phyloP scores from a whole-genome alignment of 1,140 invertebrate species.

The Myzus persicae region DNA sequence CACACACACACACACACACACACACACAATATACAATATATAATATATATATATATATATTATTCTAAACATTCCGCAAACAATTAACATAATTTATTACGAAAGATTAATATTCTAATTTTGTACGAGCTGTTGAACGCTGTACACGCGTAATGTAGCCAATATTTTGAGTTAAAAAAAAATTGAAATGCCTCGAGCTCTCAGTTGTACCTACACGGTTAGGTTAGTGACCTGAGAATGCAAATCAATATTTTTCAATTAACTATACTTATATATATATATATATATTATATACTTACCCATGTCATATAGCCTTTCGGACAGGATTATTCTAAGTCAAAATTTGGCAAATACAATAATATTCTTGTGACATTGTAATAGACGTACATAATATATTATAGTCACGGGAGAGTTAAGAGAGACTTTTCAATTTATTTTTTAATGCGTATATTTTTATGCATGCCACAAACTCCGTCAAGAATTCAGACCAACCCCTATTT shows the following conservation, averaged over 20 bases:
- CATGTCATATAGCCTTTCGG: background rate
- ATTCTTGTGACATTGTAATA: background rate
- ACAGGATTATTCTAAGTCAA: background rate
- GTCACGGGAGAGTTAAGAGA: background rate
- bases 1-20: background rate
- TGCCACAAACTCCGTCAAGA: too few species aligned
- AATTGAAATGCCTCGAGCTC: background rate
- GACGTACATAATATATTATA: background rate
- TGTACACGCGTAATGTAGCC: background rate
- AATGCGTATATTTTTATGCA: too few species aligned
- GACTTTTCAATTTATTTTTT: too few species aligned
- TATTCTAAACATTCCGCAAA: background rate
- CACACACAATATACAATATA: too few species aligned
- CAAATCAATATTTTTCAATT: constrained; percentile 28
- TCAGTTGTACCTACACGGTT: background rate
- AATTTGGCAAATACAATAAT: background rate
- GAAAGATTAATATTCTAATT: background rate
- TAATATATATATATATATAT: background rate
- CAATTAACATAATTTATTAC: background rate
- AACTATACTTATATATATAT: background rate
- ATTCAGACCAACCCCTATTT: too few species aligned
- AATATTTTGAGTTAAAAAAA: background rate
- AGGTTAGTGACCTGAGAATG: constrained; percentile 20
- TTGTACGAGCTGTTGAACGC: background rate
- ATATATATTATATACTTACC: too few species aligned